Conservation (phyloP, 2,113 vertebrate genomes). For the Poecilia latipinna region DNA sequence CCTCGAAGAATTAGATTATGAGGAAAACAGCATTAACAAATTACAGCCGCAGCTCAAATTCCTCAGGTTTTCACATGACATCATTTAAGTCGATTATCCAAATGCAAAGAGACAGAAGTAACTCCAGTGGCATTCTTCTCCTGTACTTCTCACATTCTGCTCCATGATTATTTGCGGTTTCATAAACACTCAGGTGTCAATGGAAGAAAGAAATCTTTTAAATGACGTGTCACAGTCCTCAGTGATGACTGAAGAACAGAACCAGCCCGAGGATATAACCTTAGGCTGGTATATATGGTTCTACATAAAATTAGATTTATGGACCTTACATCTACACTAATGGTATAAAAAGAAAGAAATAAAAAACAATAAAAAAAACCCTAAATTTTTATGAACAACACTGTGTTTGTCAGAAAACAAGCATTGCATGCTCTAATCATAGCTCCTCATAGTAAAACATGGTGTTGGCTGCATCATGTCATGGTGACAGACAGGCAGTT, state of each 20-base stretch:
- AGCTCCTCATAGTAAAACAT: too few relatives aligned
- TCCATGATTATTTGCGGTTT: slow-evolving; percentile 47
- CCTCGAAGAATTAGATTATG: slow-evolving; percentile 79
- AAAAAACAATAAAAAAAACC: too few relatives aligned
- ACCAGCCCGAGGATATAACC: too few relatives aligned
- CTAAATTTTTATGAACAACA: too few relatives aligned
- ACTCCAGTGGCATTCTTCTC: slow-evolving; percentile 39
- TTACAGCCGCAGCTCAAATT: slow-evolving; percentile 80
- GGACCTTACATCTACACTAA: neutral
- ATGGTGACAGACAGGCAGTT: too few relatives aligned
- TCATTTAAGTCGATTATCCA: slow-evolving; percentile 78
- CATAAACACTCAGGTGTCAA: slow-evolving; percentile 50
- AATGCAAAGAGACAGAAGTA: slow-evolving; percentile 50
- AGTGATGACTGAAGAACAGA: slow-evolving; percentile 14
- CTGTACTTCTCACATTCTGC: slow-evolving; percentile 25
- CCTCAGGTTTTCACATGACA: slow-evolving; percentile 82
- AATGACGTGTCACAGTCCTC: slow-evolving; percentile 28
- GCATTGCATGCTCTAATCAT: too few relatives aligned
- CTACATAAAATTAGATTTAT: neutral
- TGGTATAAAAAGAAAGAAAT: too few relatives aligned
- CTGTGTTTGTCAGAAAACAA: too few relatives aligned
- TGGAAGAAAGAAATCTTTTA: slow-evolving; percentile 30
- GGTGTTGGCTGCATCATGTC: too few relatives aligned
- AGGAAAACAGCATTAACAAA: slow-evolving; percentile 83
- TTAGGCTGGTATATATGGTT: neutral